Conservation (phyloP, 1,140 invertebrate species). For the Caenorhabditis inopinata region DNA sequence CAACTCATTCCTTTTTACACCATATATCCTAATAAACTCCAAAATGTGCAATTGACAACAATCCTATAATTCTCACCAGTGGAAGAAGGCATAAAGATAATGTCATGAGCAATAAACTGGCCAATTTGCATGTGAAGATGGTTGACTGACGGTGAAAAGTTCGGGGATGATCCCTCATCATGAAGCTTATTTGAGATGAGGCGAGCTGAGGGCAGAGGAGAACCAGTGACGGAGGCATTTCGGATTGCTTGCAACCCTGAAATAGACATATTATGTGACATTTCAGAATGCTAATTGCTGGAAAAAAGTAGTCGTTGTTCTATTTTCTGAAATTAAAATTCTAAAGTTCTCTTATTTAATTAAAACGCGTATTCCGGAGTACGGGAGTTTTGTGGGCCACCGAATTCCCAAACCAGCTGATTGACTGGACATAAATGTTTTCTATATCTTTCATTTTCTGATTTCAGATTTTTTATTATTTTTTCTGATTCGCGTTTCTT, state of each 20-base stretch:
- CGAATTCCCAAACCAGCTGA: no score
- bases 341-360: no score
- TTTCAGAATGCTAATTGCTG: background rate
- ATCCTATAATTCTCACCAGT: constrained; percentile 8
- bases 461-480: no score
- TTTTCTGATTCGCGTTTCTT: no score
- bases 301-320: background rate
- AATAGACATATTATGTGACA: background rate
- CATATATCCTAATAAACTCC: background rate
- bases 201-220: constrained; percentile 32
- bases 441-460: no score
- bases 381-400: no score
- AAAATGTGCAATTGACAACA: background rate
- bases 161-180: background rate
- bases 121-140: constrained; percentile 45
- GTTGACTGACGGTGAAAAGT: constrained; percentile 18
- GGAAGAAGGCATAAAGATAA: constrained; percentile 45
- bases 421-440: no score
- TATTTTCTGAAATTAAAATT: no score
- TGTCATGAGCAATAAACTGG: constrained; percentile 45
- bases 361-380: no score
- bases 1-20: no score
- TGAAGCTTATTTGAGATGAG: constrained; percentile 39
- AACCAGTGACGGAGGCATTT: background rate
- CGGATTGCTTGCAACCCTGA: constrained; percentile 31